These are phyloP conservation scores for Coleophora flavipennella DNA, from an alignment of 2,888 invertebrate genomes.

Conservation along the genomic window DNA sequence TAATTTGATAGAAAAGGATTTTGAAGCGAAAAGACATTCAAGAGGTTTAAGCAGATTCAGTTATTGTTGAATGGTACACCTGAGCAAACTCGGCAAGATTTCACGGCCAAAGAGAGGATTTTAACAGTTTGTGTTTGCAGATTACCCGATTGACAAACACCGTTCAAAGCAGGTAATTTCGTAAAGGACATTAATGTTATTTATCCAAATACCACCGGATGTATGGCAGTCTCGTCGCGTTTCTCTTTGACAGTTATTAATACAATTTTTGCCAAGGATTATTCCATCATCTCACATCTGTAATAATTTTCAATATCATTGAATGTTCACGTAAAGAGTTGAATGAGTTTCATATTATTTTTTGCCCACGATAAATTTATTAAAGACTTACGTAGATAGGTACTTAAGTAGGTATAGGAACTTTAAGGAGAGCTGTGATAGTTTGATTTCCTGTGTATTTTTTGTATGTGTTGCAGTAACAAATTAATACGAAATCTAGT, in stretches of 20 bases:
- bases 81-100: slow-evolving; percentile 51
- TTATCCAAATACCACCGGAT: slow-evolving; percentile 31
- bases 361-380: no score
- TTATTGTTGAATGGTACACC: slow-evolving; percentile 46
- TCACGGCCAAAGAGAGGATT: slow-evolving; percentile 57
- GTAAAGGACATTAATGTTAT: slow-evolving; percentile 36
- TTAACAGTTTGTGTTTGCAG: slow-evolving; percentile 67
- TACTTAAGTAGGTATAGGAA: no score
- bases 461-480: no score
- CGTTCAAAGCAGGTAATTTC: slow-evolving; percentile 60
- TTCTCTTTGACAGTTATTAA: slow-evolving; percentile 21
- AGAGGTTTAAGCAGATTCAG: slow-evolving; percentile 37
- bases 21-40: slow-evolving; percentile 29
- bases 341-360: no score
- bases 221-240: slow-evolving; percentile 21
- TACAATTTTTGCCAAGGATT: slow-evolving; percentile 12
- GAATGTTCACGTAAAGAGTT: no score
- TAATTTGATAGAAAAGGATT: slow-evolving; percentile 11
- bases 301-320: no score
- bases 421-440: no score
- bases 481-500: no score
- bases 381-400: no score
- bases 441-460: no score
- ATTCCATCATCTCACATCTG: slow-evolving; percentile 1
- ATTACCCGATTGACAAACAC: slow-evolving; percentile 60